phyloP scores from a whole-genome alignment of 2,888 invertebrate genomes.

The Mimachlamys varia region DNA sequence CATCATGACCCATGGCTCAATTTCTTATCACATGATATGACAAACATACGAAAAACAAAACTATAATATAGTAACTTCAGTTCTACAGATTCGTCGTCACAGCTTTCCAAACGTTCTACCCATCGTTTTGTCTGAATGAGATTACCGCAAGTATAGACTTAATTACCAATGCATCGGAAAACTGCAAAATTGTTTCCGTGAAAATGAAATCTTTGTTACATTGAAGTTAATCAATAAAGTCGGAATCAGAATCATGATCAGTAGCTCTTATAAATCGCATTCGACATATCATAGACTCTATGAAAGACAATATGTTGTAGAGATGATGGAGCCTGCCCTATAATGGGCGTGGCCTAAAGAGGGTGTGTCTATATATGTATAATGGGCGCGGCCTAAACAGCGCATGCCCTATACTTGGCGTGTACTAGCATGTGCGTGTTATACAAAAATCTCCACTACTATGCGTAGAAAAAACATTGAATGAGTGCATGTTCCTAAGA shows the following conservation, averaged over 20 bases:
- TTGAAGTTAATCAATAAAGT: too few species aligned
- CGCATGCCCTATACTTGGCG: neutral
- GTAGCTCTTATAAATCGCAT: neutral
- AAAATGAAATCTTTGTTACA: too few species aligned
- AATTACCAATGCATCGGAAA: too few species aligned
- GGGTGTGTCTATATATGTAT: neutral
- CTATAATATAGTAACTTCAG: neutral
- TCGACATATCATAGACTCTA: neutral
- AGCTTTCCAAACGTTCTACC: neutral
- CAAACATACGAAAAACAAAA: neutral
- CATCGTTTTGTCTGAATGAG: too few species aligned
- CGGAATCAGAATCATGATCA: too few species aligned
- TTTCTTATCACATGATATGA: conserved; percentile 16
- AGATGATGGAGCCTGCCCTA: neutral
- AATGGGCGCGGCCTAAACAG: neutral
- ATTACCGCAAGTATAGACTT: too few species aligned
- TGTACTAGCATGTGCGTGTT: neutral
- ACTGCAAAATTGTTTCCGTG: too few species aligned
- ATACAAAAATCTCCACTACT: neutral
- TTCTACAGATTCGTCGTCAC: neutral
- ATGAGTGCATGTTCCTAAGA: neutral
- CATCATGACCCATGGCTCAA: neutral
- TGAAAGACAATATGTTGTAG: conserved; percentile 12
- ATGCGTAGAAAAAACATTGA: neutral
- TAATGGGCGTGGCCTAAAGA: neutral